These are phyloP conservation scores for Chrysolina americana DNA, from an alignment of 2,888 invertebrate species.

Conservation along the genomic window DNA sequence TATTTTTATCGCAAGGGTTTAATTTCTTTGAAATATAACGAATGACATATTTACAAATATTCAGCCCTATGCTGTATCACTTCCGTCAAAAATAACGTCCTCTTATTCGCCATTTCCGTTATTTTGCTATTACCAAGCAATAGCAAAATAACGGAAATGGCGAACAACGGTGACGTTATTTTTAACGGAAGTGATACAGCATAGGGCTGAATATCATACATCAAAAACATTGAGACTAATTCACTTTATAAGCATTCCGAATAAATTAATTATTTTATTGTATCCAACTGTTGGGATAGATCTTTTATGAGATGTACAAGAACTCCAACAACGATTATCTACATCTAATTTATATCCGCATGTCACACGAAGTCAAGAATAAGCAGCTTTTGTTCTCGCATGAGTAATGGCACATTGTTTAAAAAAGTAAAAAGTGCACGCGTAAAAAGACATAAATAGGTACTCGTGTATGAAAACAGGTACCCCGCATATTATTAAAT, in stretches of 20 bases:
- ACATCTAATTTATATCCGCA: slow-evolving; percentile 14
- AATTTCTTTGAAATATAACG: too few relatives aligned
- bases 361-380: slow-evolving; percentile 10
- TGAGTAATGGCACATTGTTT: slow-evolving; percentile 46
- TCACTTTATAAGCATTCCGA: background rate
- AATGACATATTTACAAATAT: too few relatives aligned
- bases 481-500: slow-evolving; percentile 48
- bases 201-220: too few relatives aligned
- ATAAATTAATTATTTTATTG: slow-evolving; percentile 6
- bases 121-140: too few relatives aligned
- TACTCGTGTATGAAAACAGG: slow-evolving; percentile 30
- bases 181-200: too few relatives aligned
- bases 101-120: too few relatives aligned
- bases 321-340: slow-evolving; percentile 27
- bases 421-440: slow-evolving; percentile 40
- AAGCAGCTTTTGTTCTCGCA: slow-evolving; percentile 42
- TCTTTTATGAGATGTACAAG: slow-evolving; percentile 5
- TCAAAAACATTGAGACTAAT: too few relatives aligned
- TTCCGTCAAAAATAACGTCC: too few relatives aligned
- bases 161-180: too few relatives aligned
- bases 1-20: too few relatives aligned
- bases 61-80: too few relatives aligned
- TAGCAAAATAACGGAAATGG: too few relatives aligned
- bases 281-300: background rate
- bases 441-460: slow-evolving; percentile 32